These are phyloP conservation scores for Sphaerodactylus townsendi DNA, from an alignment of 2,113 vertebrate species.

Conservation along the genomic window DNA sequence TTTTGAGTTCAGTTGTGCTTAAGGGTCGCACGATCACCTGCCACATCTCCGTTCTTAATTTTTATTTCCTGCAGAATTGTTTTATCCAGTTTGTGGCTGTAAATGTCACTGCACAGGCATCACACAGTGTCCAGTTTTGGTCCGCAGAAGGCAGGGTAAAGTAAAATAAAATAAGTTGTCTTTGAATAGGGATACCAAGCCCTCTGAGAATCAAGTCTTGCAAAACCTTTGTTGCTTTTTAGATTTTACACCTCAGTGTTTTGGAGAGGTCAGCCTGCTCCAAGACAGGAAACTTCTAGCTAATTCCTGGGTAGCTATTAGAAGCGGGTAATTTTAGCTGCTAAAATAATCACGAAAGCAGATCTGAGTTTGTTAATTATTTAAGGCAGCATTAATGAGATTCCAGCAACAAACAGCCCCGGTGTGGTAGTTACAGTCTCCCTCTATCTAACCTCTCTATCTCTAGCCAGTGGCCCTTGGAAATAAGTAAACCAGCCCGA, in stretches of 20 bases:
- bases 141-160: too few relatives aligned
- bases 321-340: slow-evolving; percentile 1
- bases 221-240: background rate
- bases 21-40: too few relatives aligned
- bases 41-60: too few relatives aligned
- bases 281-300: background rate
- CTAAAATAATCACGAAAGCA: slow-evolving; percentile 9
- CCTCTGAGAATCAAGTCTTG: too few relatives aligned
- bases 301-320: background rate
- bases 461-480: rapidly evolving
- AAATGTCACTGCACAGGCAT: too few relatives aligned
- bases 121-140: too few relatives aligned
- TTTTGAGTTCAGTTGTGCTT: too few relatives aligned
- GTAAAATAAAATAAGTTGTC: too few relatives aligned
- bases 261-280: background rate
- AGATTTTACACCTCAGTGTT: background rate
- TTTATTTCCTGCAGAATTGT: too few relatives aligned
- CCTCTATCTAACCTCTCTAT: background rate
- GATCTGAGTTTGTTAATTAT: slow-evolving; percentile 21
- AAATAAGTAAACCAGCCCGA: background rate
- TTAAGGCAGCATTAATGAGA: slow-evolving; percentile 13
- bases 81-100: too few relatives aligned
- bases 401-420: background rate
- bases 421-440: background rate
- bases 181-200: too few relatives aligned